Base-by-base conservation (phyloP, 2,888 invertebrate genomes). In the Melieria picta region DNA sequence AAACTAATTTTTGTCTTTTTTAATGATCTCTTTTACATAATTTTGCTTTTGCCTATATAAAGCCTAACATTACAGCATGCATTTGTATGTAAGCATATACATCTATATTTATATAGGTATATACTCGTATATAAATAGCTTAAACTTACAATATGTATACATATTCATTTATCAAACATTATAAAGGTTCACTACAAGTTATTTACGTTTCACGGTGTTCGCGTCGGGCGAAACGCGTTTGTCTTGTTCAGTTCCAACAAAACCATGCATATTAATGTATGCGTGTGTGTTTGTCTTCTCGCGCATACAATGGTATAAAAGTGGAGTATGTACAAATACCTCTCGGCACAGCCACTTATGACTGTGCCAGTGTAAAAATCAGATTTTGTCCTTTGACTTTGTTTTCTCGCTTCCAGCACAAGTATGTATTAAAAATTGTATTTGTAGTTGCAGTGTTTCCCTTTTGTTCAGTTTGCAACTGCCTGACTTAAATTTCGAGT, bases 81-180 rank as follows among this genome's bases (percentile, higher is more conserved):
- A 72, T 74, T 75, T 70, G 74, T 30, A 57, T 57, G 65, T 65
- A 69, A 68, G 76, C 75, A 77, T 78, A 76, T 74, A 75, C 79
- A 76, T 79, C 61, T 55, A 56, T 48, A 48, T 71, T 55, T 57
- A 42, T 48, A 63, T 63, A 60, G 43, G 9, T n/a, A 7, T 61
- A 7, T 72, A 11, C 65, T 10, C 60, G 43, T 72, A 69, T 63
- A 66, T 71, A 71, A 52, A 60, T 50, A 65, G 43, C 56, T 43
- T 68, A 61, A 60, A 30, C 30, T 30, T 30, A 30, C 30, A 30
- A 30, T 30, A 30, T 30, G 30, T 30, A 30, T 30, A 30, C 30
- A 30, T 30, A 30, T 30, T 30, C 30, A 30, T 30, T 30, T 30
- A 30, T 30, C 30, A 30, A 30, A 30, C 30, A 30, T 30, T 30